A percentile compares a stretch with the other conserved stretches of the same genome.
These are phyloP conservation scores for Thymallus thymallus DNA, from an alignment of 2,113 vertebrate species.

Conservation along the genomic window DNA sequence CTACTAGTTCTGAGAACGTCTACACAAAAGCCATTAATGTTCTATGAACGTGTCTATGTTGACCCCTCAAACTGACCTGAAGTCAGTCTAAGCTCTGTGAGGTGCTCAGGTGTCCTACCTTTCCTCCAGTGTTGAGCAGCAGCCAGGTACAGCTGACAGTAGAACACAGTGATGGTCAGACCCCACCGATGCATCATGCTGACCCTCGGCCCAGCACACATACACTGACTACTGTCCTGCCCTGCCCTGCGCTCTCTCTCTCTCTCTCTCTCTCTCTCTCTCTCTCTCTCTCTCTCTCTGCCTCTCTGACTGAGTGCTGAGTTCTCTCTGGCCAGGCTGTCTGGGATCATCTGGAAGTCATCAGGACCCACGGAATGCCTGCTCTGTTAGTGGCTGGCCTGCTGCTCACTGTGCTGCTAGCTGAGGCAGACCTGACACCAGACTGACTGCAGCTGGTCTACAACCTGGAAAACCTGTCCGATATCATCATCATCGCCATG, in stretches of 20 bases:
- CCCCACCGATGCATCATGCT: conserved; percentile 37
- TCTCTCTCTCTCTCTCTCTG: neutral
- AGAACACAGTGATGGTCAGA: conserved; percentile 40
- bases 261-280: conserved; percentile 15
- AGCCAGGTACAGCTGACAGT: conserved; percentile 49
- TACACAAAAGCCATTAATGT: neutral
- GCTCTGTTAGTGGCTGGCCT: conserved; percentile 36
- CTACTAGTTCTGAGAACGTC: neutral
- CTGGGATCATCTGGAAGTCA: conserved; percentile 69
- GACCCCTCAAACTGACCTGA: neutral
- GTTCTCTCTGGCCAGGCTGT: conserved; percentile 25
- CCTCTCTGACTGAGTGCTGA: conserved; percentile 2
- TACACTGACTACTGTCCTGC: conserved; percentile 6
- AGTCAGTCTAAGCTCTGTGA: neutral
- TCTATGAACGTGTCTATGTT: neutral
- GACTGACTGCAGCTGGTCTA: neutral
- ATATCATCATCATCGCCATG: neutral
- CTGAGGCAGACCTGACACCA: neutral
- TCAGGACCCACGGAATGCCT: conserved; percentile 46
- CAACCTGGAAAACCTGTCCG: neutral
- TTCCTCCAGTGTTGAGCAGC: conserved; percentile 58
- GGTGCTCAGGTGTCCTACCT: conserved; percentile 55
- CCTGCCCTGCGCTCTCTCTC: neutral
- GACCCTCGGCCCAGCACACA: conserved; percentile 18
- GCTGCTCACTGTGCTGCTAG: neutral